Evolutionary conservation across 2,797 vertebrate species (phyloP).

Genomic region (Brachyalestes nurse): DNA sequence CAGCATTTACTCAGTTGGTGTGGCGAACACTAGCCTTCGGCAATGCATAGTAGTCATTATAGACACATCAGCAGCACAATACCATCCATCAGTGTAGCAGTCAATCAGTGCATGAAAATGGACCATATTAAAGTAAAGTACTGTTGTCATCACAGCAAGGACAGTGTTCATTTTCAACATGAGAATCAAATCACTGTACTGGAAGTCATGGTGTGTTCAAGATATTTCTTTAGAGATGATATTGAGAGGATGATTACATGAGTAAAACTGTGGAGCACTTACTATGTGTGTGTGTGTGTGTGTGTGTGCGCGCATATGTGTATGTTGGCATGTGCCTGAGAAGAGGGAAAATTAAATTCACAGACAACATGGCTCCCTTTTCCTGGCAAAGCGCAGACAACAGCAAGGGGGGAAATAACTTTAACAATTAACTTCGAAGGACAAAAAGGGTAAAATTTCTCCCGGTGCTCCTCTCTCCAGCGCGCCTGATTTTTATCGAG

Average conservation of each 20-base stretch:
- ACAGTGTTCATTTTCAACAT: conserved; percentile 1
- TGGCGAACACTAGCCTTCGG: conserved; percentile 35
- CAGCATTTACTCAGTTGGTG: conserved; percentile 23
- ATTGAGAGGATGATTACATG: neutral
- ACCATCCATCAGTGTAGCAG: conserved; percentile 48
- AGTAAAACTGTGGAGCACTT: neutral
- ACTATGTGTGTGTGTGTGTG: conserved; percentile 27
- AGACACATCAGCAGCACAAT: conserved; percentile 30
- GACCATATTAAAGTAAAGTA: conserved; percentile 13
- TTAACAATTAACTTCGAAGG: conserved; percentile 91
- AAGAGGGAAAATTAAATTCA: conserved; percentile 27
- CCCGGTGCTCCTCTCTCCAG: conserved; percentile 78
- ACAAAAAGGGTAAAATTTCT: conserved; percentile 90
- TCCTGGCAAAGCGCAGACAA: conserved; percentile 35
- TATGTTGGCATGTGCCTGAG: neutral
- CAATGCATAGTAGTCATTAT: conserved; percentile 48
- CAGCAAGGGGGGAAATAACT: conserved; percentile 69
- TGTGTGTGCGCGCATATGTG: neutral
- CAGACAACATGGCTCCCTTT: conserved; percentile 27
- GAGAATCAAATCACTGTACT: conserved; percentile 21
- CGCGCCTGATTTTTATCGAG: conserved; percentile 89
- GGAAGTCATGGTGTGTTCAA: conserved; percentile 3
- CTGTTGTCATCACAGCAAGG: conserved; percentile 28
- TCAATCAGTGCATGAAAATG: conserved; percentile 44
- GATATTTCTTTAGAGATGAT: neutral